Conservation (phyloP, 2,797 vertebrate species). For the Pseudomugil gertrudae region DNA sequence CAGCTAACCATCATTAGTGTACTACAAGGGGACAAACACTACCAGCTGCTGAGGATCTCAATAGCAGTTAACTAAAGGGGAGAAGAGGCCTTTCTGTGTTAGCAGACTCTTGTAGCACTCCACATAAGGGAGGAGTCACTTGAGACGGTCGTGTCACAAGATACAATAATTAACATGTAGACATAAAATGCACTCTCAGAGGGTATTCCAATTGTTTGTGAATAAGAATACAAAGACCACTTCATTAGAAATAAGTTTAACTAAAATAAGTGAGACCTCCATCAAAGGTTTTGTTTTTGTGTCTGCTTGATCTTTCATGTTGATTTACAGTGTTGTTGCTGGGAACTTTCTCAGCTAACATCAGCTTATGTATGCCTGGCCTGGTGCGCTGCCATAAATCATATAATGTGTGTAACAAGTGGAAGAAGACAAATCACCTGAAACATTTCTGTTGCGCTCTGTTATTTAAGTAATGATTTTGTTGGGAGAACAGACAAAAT, state of each 20-base stretch:
- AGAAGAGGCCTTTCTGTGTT: constrained; percentile 56
- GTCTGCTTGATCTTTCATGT: constrained; percentile 6
- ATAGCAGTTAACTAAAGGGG: constrained; percentile 60
- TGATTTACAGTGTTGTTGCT: constrained; percentile 42
- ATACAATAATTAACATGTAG: constrained; percentile 26
- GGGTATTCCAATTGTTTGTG: background rate
- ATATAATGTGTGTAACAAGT: constrained; percentile 15
- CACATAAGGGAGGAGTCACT: constrained; percentile 49
- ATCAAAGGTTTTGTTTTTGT: background rate
- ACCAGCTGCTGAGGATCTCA: constrained; percentile 72
- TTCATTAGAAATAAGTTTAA: background rate
- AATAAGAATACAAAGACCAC: background rate
- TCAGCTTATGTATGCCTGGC: constrained; percentile 10
- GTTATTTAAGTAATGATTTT: constrained; percentile 57
- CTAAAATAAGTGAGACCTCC: background rate
- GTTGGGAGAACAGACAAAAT: constrained; percentile 36
- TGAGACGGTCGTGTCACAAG: constrained; percentile 53
- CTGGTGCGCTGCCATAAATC: constrained; percentile 28
- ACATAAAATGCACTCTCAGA: constrained; percentile 10
- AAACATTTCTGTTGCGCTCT: constrained; percentile 50
- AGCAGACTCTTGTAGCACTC: constrained; percentile 39
- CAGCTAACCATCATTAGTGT: constrained; percentile 60
- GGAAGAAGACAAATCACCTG: constrained; percentile 45
- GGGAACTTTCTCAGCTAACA: constrained; percentile 39
- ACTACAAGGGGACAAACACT: constrained; percentile 73